Base-by-base conservation (phyloP, 2,797 vertebrate genomes). In the Ceryle rudis region DNA sequence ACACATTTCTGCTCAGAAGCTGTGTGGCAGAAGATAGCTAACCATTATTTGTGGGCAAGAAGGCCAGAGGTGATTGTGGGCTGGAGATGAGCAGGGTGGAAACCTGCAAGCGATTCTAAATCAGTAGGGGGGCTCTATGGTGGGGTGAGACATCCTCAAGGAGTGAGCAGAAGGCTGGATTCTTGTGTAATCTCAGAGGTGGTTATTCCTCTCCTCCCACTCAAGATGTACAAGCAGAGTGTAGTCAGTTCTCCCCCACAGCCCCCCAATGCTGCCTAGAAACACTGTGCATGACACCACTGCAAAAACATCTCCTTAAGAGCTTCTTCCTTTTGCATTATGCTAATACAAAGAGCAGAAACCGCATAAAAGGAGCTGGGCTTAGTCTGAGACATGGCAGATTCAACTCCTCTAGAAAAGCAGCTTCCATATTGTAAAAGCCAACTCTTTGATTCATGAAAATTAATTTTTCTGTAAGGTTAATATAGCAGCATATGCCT, bases 161-260 rank as follows among this genome's bases (percentile, higher is more conserved):
- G 49, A 89, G 21, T 1, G 51, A 92, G 90, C 78, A 89, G 91
- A 84, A 83, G 80, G 87, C 44, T 15, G 37, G 66, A 29, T 71
- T 65, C 61, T 52, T 28, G 1, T 51, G 42, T 26, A 13, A 49
- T 57, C 84, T 78, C 61, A 47, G 57, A 93, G 84, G 58, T 44
- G 62, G 71, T 91, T 70, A 72, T 77, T 73, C 77, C 74, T 96
- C 54, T 88, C 92, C 89, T 94, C 95, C 94, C 77, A 85, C 92
- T 86, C 86, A 8, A 62, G 69, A 75, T 0, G 4, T 14, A 55
- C 29, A 35, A 80, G 87, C 61, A 61, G 86, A 85, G 71, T 1
- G 2, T 2, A 61, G 67, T 41, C 81, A 87, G 19, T 8, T 80
- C 91, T 86, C 58, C 73, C 78, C 60, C 22, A 42, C 7, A 80